Evolutionary conservation across 2,888 invertebrate species (phyloP), one percentile per base, ranked within the genome.

Genomic region (Drosophila anomelani): DNA sequence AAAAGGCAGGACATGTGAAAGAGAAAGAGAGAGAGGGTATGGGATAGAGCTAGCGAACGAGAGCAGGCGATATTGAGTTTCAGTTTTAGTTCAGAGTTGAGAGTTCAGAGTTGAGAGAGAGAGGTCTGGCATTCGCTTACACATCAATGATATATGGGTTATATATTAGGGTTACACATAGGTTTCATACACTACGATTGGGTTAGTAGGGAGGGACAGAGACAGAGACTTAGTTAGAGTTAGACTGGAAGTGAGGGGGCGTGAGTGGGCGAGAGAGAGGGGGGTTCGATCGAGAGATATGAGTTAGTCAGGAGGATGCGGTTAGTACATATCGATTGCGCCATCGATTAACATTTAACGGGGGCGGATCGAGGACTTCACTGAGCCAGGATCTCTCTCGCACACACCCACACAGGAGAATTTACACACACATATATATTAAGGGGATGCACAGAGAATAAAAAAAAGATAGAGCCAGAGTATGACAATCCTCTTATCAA

Each of bases 111-210:
- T 38, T 38, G 39, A 61, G 61, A 54, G 54, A 51, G 51, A 62
- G 38, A 53, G 67, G 67, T 61, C 74, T 54, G 70, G 73, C 76
- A 80, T 75, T 69, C 81, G 76, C 60, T 69, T 73, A 77, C 79
- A 81, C 70, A 86, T 70, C 59, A 76, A 74, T 74, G 63, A 63
- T 56, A 56, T 73, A 54, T 44, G 61, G 62, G 38, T 39, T 71
- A 72, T 23, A 72, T 62, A 71, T 43, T 44, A 41, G 49, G 39
- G 49, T 57, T 63, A 72, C 72, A 72, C 64, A 57, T 43, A 72
- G 63, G 74, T 53, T 32, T 71, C 71, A 71, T 71, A 71, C 71
- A 71, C 71, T 71, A 71, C 71, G 15, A 44, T 51, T 29, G 72
- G 38, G 70, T 36, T 34, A 29, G 47, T 47, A 47, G 47, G 47